Evolutionary conservation across 2,888 invertebrate genomes (phyloP).

Genomic region (Capitulum mitella): DNA sequence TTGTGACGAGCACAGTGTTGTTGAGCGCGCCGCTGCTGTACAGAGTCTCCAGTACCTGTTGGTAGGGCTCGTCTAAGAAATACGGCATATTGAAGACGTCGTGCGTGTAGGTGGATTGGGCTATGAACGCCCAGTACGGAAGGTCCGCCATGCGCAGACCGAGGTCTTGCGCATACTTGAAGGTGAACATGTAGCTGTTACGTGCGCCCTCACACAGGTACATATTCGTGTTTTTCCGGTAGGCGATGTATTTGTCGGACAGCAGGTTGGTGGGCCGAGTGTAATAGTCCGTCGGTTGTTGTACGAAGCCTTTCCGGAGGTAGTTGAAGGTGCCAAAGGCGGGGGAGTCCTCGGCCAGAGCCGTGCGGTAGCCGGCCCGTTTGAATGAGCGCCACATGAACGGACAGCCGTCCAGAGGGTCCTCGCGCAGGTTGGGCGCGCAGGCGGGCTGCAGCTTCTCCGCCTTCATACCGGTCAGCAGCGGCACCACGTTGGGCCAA

Average conservation of each 20-base stretch:
- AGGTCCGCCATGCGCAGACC: conserved; percentile 53
- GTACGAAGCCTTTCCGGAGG: conserved; percentile 63
- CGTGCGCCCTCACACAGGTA: conserved; percentile 62
- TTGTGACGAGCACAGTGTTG: conserved; percentile 58
- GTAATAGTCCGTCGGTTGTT: conserved; percentile 79
- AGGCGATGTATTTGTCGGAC: conserved; percentile 60
- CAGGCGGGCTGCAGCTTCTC: conserved; percentile 58
- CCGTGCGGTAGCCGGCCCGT: conserved; percentile 63
- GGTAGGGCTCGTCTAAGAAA: conserved; percentile 60
- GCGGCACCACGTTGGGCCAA: conserved; percentile 77
- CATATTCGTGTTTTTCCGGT: conserved; percentile 56
- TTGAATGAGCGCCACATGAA: conserved; percentile 78
- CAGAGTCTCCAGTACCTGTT: conserved; percentile 53
- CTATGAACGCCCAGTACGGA: neutral
- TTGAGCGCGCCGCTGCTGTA: conserved; percentile 53
- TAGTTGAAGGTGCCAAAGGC: conserved; percentile 73
- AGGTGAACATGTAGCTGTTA: conserved; percentile 57
- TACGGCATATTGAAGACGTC: conserved; percentile 72
- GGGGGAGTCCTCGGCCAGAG: conserved; percentile 75
- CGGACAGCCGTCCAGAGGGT: conserved; percentile 66
- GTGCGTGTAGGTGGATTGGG: conserved; percentile 59
- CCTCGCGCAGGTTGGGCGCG: conserved; percentile 49
- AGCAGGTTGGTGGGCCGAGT: conserved; percentile 63
- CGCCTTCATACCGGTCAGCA: conserved; percentile 63
- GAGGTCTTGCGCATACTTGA: conserved; percentile 64